Base-by-base conservation (phyloP, 2,113 vertebrate genomes). In the Syrrhaptes paradoxus region DNA sequence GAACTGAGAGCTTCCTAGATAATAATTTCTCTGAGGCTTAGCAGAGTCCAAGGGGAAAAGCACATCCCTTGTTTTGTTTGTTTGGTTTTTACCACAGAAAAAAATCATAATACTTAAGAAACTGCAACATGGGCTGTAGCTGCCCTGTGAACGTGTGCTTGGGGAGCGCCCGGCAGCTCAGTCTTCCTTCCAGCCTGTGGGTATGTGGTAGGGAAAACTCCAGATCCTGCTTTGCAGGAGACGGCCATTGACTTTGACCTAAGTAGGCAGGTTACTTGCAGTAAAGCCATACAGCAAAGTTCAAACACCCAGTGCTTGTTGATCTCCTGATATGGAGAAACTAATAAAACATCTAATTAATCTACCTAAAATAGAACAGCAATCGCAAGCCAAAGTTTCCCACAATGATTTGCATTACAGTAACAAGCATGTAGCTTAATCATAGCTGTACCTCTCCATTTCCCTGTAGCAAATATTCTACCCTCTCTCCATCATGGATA, bases 281-380 rank as follows among this genome's bases (percentile, higher is more conserved):
- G n/a, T n/a, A 54, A 63, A 85, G 62, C 38, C 41, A 45, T 15
- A 15, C 12, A 52, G 34, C 65, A 82, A 61, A 51, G 16, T 72
- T 91, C 65, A 75, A 84, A 61, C 16, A 74, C 38, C 17, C 48
- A 67, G 41, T 3, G 0, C 67, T 51, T 81, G 66, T n/a, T 87
- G 48, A 79, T 85, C 45, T 65, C 32, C 34, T 87, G 46, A n/a
- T 24, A 34, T 4, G 5, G 52, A 93, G 61, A 63, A 57, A 85
- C 41, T 90, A 91, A 82, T 72, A 82, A 91, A 88, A 68, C 66
- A 87, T 49, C 77, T 57, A 63, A 59, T 78, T 93, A 67, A 52
- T 91, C 94, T 91, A 51, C 66, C 31, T 96, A 85, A 85, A 95
- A 75, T 63, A 65, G 48, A 45, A 65, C 10, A 89, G 70, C 34